These are phyloP conservation scores for Bucco capensis DNA, from an alignment of 2,113 vertebrate genomes.

Conservation along the genomic window DNA sequence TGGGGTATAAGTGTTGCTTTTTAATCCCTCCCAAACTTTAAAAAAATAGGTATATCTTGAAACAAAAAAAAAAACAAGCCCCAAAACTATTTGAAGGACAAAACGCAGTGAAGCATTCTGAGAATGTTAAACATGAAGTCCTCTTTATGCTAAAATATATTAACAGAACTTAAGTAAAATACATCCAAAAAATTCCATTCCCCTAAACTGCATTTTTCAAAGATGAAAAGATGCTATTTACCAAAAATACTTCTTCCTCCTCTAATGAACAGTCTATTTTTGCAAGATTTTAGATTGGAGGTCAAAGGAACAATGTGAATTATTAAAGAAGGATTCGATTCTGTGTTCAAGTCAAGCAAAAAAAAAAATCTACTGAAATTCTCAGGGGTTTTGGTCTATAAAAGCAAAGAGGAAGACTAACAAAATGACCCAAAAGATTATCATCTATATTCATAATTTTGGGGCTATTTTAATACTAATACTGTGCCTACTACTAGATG, in stretches of 20 bases:
- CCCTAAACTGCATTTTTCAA: not conserved
- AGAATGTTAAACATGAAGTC: not conserved
- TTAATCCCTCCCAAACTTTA: not conserved
- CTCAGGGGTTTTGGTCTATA: not conserved
- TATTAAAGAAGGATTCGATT: not conserved
- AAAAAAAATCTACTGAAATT: not conserved
- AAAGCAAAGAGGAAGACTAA: not conserved
- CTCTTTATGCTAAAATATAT: not conserved
- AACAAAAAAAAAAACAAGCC: not conserved
- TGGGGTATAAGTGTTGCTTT: not conserved
- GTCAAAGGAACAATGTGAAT: not conserved
- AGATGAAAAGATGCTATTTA: not conserved
- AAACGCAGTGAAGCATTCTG: not conserved
- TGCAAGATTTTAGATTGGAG: not conserved
- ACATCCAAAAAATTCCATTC: not conserved
- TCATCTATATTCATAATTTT: not conserved
- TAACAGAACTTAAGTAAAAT: not conserved
- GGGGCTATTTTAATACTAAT: not conserved
- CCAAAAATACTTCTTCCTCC: not conserved
- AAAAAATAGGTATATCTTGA: not conserved
- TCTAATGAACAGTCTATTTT: not conserved
- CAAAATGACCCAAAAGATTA: not conserved
- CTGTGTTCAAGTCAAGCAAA: not conserved
- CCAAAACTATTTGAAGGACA: not conserved
- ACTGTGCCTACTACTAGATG: not conserved